Evolutionary conservation across 1,140 invertebrate genomes (phyloP), one percentile per base, ranked within the genome.

Genomic region (Sitophilus oryzae): DNA sequence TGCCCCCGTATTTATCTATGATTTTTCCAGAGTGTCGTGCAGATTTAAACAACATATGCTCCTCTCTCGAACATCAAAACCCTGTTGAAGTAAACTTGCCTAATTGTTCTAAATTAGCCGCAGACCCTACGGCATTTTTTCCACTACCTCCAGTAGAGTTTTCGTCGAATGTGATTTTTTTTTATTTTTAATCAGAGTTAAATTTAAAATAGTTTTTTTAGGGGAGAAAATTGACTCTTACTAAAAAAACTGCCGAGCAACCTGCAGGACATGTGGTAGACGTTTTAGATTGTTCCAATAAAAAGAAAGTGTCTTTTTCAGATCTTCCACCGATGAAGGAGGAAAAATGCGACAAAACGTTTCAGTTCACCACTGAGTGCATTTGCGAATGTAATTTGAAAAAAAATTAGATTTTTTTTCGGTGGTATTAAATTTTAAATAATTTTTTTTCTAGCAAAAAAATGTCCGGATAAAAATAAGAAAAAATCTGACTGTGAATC

Each of bases 201-300:
- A 9, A 35, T 15, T 43, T 30, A 43, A 20, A 11, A 30, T 38
- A 4, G 14, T 4, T 22, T 46, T 42, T 52, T 44, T 40, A 56
- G 49, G 40, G 18, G 5, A 56, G 43, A 49, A 59, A 56, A 52
- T 38, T 62, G 53, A 25, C 53, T 23, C 14, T 62, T 4, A 50
- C 30, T 15, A 54, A 62, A 41, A 25, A 34, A 34, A 34, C 34
- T n/a, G n/a, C n/a, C n/a, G 19, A 19, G 8, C 21, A 23, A 16
- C 23, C 38, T 19, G 15, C 40, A 20, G 53, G 38, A 8, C 45
- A 45, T 37, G 35, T 62, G 19, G 42, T 37, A 23, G 60, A 62
- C 22, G 49, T 53, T 20, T 23, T 59, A 11, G 36, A 42, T 37
- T 38, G 44, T 36, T 16, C 23, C 3, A 11, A 30, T 40, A 43